Percentiles rank a stretch among this genome's conserved stretches.
Evolutionary conservation across 2,113 vertebrate genomes (phyloP).

Genomic region (Varanus komodoensis): DNA sequence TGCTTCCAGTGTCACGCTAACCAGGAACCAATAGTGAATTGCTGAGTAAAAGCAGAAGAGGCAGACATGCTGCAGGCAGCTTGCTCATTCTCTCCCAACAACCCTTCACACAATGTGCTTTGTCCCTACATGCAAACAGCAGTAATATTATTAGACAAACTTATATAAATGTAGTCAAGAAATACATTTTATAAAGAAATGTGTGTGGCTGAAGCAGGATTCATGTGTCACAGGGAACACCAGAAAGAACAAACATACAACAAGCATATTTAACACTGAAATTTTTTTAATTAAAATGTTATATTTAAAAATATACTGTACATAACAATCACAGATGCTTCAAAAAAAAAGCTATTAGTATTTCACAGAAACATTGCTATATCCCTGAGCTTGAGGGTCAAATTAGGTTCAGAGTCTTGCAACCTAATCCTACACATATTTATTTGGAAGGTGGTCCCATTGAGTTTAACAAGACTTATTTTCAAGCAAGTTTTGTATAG

Average conservation of each 20-base stretch:
- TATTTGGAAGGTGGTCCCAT: background rate
- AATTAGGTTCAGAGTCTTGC: background rate
- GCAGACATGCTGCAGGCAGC: too few species aligned
- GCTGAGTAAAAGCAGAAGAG: too few species aligned
- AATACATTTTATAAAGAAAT: background rate
- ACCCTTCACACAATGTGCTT: too few species aligned
- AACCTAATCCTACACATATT: background rate
- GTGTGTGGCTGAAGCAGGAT: background rate
- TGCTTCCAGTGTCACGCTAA: too few species aligned
- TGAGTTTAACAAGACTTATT: background rate
- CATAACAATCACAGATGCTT: background rate
- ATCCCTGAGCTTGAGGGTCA: slow-evolving; percentile 17
- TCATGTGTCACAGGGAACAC: background rate
- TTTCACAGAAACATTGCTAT: background rate
- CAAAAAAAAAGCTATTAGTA: background rate
- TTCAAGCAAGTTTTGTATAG: background rate
- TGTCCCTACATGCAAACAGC: too few species aligned
- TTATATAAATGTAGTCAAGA: background rate
- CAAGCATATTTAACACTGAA: background rate
- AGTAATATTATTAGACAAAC: background rate
- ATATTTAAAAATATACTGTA: background rate
- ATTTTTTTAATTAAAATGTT: background rate
- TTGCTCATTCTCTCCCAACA: too few species aligned
- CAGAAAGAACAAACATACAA: background rate
- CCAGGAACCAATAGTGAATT: too few species aligned